Percentiles rank a stretch among this genome's conserved stretches.
These are phyloP conservation scores for Heliconius ismenius DNA, from an alignment of 2,888 invertebrate genomes.

Conservation along the genomic window DNA sequence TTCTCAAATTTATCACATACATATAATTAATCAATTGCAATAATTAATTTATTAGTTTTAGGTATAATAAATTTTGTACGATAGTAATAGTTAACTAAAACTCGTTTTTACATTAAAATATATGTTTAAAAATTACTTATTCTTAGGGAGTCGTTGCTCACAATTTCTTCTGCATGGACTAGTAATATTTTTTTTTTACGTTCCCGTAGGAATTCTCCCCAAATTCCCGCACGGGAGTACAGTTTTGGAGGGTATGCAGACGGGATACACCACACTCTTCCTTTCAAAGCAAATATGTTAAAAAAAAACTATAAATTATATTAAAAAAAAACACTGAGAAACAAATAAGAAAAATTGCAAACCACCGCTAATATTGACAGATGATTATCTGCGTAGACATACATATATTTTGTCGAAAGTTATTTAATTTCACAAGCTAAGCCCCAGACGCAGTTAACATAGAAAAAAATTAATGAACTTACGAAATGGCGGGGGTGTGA, in stretches of 20 bases:
- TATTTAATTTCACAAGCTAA: conserved; percentile 43
- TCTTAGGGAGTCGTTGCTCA: background rate
- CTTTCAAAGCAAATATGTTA: background rate
- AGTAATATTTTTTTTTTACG: background rate
- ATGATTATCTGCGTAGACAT: conserved; percentile 8
- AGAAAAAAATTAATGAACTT: conserved; percentile 44
- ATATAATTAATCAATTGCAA: background rate
- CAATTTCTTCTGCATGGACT: background rate
- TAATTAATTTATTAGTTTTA: background rate
- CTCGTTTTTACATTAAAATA: background rate
- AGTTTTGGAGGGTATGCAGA: no score
- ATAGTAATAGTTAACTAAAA: background rate
- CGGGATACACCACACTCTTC: no score
- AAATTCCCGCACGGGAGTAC: no score
- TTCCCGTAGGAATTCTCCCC: background rate
- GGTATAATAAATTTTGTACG: background rate
- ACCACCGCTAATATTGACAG: background rate
- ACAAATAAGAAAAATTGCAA: background rate
- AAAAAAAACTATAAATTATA: background rate
- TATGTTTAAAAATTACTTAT: no score
- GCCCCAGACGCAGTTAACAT: conserved; percentile 44
- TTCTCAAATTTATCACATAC: background rate
- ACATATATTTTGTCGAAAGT: conserved; percentile 26
- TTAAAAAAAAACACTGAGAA: background rate
- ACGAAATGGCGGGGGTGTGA: conserved; percentile 33